These are phyloP conservation scores for Champsocephalus gunnari DNA, from an alignment of 2,797 vertebrate genomes.

Conservation along the genomic window DNA sequence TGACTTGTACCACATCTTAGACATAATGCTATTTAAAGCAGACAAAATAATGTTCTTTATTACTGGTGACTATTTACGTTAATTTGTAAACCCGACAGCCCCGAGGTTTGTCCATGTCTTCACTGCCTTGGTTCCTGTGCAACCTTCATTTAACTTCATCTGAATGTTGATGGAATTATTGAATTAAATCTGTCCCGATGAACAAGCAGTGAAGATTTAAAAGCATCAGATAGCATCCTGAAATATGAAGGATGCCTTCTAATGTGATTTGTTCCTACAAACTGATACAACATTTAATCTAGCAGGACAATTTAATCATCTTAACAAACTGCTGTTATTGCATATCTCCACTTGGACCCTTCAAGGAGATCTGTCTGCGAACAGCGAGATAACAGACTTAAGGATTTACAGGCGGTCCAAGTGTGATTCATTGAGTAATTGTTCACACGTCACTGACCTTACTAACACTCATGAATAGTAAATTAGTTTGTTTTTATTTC, in stretches of 20 bases:
- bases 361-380: constrained; percentile 25
- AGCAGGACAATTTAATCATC: constrained; percentile 44
- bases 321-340: constrained; percentile 40
- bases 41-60: not conserved
- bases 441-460: not conserved
- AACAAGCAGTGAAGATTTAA: constrained; percentile 44
- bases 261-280: constrained; percentile 60
- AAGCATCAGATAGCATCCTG: constrained; percentile 48
- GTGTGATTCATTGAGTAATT: not conserved
- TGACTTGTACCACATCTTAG: not conserved
- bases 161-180: constrained; percentile 50
- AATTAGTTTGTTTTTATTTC: not conserved
- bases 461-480: not conserved
- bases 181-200: constrained; percentile 50
- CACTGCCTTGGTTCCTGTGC: constrained; percentile 13
- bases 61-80: not conserved
- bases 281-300: constrained; percentile 64
- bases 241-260: constrained; percentile 51
- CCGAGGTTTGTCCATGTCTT: not conserved
- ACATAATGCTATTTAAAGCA: not conserved
- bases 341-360: constrained; percentile 37
- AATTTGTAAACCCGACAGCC: not conserved
- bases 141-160: constrained; percentile 37
- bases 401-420: not conserved
- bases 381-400: constrained; percentile 8